Evolutionary conservation across 2,113 vertebrate genomes (phyloP), one percentile per base, ranked within the genome.

Genomic region (Ophiodon elongatus): DNA sequence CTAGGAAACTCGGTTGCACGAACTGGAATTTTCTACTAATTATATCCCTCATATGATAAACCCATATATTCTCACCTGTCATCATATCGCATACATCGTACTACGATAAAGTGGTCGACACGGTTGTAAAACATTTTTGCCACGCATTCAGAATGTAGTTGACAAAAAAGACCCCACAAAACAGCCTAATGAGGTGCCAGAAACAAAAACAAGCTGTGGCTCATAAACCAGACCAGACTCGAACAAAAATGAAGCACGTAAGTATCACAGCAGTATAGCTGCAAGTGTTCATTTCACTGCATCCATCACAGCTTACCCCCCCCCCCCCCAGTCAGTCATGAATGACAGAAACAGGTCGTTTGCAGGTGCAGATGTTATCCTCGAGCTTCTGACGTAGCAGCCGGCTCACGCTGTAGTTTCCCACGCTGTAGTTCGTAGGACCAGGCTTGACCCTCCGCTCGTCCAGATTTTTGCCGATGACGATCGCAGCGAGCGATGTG

Each of bases 381-480:
- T 56, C 10, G 17, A 52, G 47, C 25, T 62, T 74, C 60, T 47
- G 56, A 84, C 59, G 27, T 57, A 74, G 68, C 66, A 71, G 79
- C 73, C 73, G 72, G 77, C 70, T 87, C 75, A 31, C 63, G 77
- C 86, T 78, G 56, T 47, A 15, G 56, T 85, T 43, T 89, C 77
- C 80, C 76, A 85, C 76, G 77, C 80, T 45, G 2, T 45, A 13
- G 6, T 43, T 43, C 15, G 17, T 74, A 19, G 66, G 31, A 67
- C 27, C 85, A 84, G 82, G 71, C 60, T 65, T 56, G 68, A 81
- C 43, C 75, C 37, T 73, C 31, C 70, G 21, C 47, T 67, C 57
- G 56, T 85, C 78, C 88, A 83, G 71, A 73, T 86, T 79, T 35
- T 79, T 39, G 45, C 80, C 74, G 78, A 85, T 85, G 84, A 85